These are phyloP conservation scores for Sclerurus mexicanus DNA, from an alignment of 2,113 vertebrate genomes.

Conservation along the genomic window DNA sequence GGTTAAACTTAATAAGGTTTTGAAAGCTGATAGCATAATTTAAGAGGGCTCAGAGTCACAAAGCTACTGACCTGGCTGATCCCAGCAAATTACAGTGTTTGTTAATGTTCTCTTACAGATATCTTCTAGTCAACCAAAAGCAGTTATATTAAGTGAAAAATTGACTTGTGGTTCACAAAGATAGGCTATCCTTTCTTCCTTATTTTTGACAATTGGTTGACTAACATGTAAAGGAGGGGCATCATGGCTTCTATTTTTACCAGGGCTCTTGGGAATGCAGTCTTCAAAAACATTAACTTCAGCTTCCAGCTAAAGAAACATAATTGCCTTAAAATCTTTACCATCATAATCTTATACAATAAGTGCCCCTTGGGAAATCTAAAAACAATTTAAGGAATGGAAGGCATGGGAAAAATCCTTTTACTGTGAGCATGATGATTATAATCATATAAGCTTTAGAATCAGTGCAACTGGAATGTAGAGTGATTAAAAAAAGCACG, in stretches of 20 bases:
- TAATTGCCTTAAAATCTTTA: slow-evolving; percentile 69
- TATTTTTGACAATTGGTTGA: slow-evolving; percentile 33
- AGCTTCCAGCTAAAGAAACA: slow-evolving; percentile 57
- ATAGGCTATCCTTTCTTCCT: slow-evolving; percentile 49
- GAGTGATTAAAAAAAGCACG: slow-evolving; percentile 45
- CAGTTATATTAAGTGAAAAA: slow-evolving; percentile 80
- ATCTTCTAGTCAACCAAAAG: slow-evolving; percentile 72
- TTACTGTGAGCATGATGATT: slow-evolving; percentile 59
- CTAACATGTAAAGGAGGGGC: slow-evolving; percentile 15
- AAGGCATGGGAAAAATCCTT: slow-evolving; percentile 44
- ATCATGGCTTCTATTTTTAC: slow-evolving; percentile 12
- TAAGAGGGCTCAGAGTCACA: slow-evolving; percentile 70
- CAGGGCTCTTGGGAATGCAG: slow-evolving; percentile 7
- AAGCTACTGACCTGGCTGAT: slow-evolving; percentile 72
- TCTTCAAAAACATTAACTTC: slow-evolving; percentile 53
- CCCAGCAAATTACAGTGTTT: slow-evolving; percentile 74
- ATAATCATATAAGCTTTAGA: slow-evolving; percentile 39
- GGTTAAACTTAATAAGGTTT: slow-evolving; percentile 87
- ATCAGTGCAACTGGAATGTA: slow-evolving; percentile 27
- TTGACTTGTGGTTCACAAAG: slow-evolving; percentile 69
- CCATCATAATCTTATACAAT: slow-evolving; percentile 49
- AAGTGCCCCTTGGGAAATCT: slow-evolving; percentile 56
- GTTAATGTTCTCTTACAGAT: slow-evolving; percentile 74
- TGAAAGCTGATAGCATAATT: slow-evolving; percentile 88
- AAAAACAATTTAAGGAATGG: slow-evolving; percentile 64